Evolutionary conservation across 2,113 vertebrate species (phyloP).

Genomic region (Bungarus multicinctus): DNA sequence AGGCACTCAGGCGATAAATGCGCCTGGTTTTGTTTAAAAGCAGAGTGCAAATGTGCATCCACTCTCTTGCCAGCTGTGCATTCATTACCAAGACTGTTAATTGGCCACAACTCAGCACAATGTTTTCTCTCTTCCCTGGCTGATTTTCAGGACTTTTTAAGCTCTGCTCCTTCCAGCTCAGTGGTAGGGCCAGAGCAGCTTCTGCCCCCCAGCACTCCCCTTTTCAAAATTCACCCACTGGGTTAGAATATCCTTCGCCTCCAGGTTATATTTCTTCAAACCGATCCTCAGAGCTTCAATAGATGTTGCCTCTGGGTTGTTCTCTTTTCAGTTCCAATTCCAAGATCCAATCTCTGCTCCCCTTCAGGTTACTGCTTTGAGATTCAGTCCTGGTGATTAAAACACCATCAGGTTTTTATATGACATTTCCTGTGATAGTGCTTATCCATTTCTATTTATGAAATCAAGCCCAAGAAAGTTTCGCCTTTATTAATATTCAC

Average conservation of each 20-base stretch:
- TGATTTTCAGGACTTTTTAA: conserved; percentile 9
- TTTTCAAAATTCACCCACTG: conserved; percentile 50
- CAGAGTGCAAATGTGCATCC: conserved; percentile 1
- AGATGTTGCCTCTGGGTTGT: conserved; percentile 58
- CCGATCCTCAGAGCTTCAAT: conserved; percentile 53
- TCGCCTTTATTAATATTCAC: conserved; percentile 19
- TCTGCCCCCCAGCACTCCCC: conserved; percentile 55
- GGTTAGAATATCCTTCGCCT: conserved; percentile 50
- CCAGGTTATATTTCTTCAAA: conserved; percentile 54
- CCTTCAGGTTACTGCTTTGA: conserved; percentile 46
- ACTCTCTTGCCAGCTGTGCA: conserved; percentile 17
- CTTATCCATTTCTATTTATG: conserved; percentile 33
- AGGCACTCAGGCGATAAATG: conserved; percentile 25
- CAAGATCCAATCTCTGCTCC: conserved; percentile 37
- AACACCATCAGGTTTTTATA: conserved; percentile 42
- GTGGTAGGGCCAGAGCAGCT: conserved; percentile 45
- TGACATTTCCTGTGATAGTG: conserved; percentile 28
- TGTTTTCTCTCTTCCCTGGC: conserved; percentile 41
- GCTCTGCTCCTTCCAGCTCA: conserved; percentile 37
- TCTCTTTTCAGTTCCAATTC: conserved; percentile 59
- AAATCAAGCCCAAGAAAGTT: not conserved
- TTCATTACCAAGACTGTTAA: conserved; percentile 49
- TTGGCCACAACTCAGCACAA: not conserved
- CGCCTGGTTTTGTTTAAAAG: conserved; percentile 47
- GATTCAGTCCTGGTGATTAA: conserved; percentile 48